Base-by-base conservation (phyloP, 2,888 invertebrate species). In the Nemotelus pantherinus region DNA sequence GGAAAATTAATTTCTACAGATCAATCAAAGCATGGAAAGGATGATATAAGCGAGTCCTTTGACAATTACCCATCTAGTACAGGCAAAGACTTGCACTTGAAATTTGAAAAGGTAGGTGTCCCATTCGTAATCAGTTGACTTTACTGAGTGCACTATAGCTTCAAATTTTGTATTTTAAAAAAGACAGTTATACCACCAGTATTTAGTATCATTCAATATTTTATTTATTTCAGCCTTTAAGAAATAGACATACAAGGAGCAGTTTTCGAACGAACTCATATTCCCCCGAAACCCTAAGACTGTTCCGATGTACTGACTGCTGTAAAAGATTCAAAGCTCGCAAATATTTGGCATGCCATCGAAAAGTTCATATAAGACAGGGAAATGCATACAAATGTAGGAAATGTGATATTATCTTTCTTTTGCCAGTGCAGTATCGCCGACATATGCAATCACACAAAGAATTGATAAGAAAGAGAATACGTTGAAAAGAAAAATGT, bases 401-500 rank as follows among this genome's bases (percentile, higher is more conserved):
- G 48, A 48, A 6, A 39, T 67, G 67, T 48, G 9, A 48, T 25
- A 48, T 4, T 25, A 48, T 2, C 6, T 67, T 67, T 67, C 25
- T 67, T 3, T 25, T 67, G 2, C 67, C 48, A 9, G 39, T 25
- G 10, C n/a, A 3, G 39, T 67, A 67, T 48, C 39, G 67, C n/a
- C 39, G n/a, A 2, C 67, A 67, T 48, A 67, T 67, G 67, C 9
- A 67, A 6, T 3, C 67, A 4, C 67, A 67, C 25, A 67, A 67
- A n/a, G 6, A 44, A 7, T 45, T n/a, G 4, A 67, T 10, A 57
- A 57, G 3, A 9, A n/a, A 5, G 57, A 10, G 10, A 57, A n/a
- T 3, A n/a, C 50, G 5, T 50, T 10, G 10, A 50, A 50, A 7
- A 50, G 5, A 7, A 10, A 7, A 7, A 10, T 10, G 7, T 50